A percentile compares a stretch with the other conserved stretches of the same genome.
Evolutionary conservation across 2,113 vertebrate genomes (phyloP).

Genomic region (Elgaria multicarinata): DNA sequence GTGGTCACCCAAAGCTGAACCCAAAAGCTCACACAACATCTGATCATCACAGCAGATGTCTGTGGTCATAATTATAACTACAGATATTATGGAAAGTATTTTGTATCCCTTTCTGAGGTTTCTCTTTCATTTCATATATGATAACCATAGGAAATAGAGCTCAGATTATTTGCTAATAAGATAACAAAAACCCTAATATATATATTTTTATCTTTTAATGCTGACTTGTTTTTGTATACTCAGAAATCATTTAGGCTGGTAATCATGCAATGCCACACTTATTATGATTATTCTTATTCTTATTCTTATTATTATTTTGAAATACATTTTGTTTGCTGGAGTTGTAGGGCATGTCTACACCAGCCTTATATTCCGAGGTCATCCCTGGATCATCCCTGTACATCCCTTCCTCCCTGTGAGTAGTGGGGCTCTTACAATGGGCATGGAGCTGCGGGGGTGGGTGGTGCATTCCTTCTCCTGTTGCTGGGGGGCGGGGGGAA

Average conservation of each 20-base stretch:
- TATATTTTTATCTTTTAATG: not conserved
- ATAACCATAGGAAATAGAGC: not conserved
- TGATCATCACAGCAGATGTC: not conserved
- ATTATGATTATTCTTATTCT: slow-evolving; percentile 3
- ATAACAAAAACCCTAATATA: not conserved
- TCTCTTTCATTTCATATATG: not conserved
- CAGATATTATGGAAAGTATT: not conserved
- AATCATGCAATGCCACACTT: not conserved
- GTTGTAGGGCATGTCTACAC: too few species aligned
- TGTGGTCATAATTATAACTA: not conserved
- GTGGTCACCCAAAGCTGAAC: not conserved
- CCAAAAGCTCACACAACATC: not conserved
- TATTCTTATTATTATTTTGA: too few species aligned
- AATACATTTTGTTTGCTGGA: too few species aligned
- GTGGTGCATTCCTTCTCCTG: too few species aligned
- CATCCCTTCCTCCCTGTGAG: too few species aligned
- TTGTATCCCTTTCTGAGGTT: not conserved
- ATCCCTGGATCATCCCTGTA: too few species aligned
- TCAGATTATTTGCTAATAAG: not conserved
- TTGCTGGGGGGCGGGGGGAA: too few species aligned
- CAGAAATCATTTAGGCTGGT: slow-evolving; percentile 5
- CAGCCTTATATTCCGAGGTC: too few species aligned
- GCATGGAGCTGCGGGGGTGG: too few species aligned
- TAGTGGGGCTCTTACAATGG: too few species aligned
- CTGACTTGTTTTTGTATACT: not conserved